Percentiles rank a stretch among this genome's conserved stretches.
Conservation (phyloP, 2,888 invertebrate species). For the Lithophane ornitopus region DNA sequence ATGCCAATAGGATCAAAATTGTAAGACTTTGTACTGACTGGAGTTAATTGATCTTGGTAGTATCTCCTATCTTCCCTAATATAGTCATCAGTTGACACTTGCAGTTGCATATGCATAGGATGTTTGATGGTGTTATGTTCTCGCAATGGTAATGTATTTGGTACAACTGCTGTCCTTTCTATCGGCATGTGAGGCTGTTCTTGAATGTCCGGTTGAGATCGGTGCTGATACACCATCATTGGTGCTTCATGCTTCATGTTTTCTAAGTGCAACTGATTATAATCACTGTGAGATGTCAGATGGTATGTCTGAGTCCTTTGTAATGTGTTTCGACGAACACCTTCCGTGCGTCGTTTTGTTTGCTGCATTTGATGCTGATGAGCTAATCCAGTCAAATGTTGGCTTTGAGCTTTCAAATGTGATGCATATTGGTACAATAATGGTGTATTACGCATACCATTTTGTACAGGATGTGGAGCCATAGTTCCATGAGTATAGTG, state of each 20-base stretch:
- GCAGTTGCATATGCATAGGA: constrained; percentile 84
- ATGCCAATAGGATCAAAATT: constrained; percentile 86
- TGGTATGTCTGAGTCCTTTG: constrained; percentile 89
- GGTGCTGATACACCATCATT: constrained; percentile 80
- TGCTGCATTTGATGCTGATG: constrained; percentile 85
- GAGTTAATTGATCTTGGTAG: constrained; percentile 83
- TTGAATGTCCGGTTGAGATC: constrained; percentile 86
- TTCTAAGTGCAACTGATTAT: constrained; percentile 85
- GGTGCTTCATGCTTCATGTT: constrained; percentile 82
- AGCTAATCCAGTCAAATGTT: constrained; percentile 83
- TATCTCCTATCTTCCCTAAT: constrained; percentile 78
- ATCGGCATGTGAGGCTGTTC: constrained; percentile 81
- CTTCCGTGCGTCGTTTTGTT: constrained; percentile 81
- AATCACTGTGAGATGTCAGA: constrained; percentile 88
- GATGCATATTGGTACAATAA: constrained; percentile 89
- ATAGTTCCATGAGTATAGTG: constrained; percentile 81
- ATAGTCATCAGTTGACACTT: constrained; percentile 87
- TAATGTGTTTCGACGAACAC: constrained; percentile 83
- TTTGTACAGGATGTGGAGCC: constrained; percentile 77
- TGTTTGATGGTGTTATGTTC: constrained; percentile 83
- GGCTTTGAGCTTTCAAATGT: constrained; percentile 87
- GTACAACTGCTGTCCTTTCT: constrained; percentile 81
- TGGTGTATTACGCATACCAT: constrained; percentile 83
- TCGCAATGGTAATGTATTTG: constrained; percentile 84
- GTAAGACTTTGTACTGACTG: constrained; percentile 86